Percentiles rank a stretch among this genome's conserved stretches.
Conservation (phyloP, 2,113 vertebrate species). For the Dipodomys spectabilis region DNA sequence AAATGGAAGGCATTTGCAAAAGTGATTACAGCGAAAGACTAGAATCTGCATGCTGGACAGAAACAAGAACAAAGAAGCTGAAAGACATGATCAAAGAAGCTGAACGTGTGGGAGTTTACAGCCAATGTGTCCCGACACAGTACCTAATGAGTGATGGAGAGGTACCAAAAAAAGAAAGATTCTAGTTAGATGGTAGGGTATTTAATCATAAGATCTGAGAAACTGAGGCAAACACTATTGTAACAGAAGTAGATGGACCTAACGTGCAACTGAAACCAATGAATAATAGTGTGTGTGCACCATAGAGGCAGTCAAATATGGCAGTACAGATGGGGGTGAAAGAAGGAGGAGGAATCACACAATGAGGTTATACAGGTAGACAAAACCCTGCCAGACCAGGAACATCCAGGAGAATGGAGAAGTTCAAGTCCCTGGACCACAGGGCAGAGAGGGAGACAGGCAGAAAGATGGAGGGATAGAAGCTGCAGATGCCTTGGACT, state of each 20-base stretch:
- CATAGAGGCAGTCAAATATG: not conserved
- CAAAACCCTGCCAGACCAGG: not conserved
- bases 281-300: not conserved
- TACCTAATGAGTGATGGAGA: not conserved
- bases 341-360: not conserved
- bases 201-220: not conserved
- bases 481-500: not conserved
- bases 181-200: not conserved
- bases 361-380: not conserved
- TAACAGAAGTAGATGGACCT: not conserved
- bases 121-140: not conserved
- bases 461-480: not conserved
- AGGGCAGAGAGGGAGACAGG: too few relatives aligned
- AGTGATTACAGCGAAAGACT: not conserved
- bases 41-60: not conserved
- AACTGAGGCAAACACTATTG: not conserved
- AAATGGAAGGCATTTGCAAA: not conserved
- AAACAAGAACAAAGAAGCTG: not conserved
- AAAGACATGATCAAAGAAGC: not conserved
- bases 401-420: not conserved
- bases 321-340: not conserved
- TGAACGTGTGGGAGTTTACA: not conserved
- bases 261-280: not conserved
- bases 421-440: accelerated
- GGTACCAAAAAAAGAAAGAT: not conserved